Conservation (phyloP, 1,140 invertebrate species). For the Fopius arisanus region DNA sequence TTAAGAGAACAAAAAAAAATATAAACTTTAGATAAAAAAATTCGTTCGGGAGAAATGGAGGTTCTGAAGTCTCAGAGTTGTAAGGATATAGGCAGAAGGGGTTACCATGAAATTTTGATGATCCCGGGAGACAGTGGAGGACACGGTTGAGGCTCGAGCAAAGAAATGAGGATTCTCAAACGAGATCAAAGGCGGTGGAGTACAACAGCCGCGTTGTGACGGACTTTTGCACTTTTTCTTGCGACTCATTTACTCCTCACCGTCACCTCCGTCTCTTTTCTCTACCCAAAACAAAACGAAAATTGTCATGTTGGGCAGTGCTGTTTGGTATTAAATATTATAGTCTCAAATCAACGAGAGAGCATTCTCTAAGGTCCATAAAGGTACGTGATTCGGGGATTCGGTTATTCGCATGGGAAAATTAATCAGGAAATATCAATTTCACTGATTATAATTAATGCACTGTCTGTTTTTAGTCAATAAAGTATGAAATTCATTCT, state of each 20-base stretch:
- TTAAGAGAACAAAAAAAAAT: not conserved
- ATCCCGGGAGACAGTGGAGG: constrained; percentile 4
- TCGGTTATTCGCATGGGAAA: too few relatives aligned
- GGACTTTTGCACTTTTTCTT: not conserved
- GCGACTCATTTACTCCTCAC: not conserved
- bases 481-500: too few relatives aligned
- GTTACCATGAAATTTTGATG: constrained; percentile 15
- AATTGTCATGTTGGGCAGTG: not conserved
- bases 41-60: not conserved
- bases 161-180: constrained; percentile 3
- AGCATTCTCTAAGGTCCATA: too few relatives aligned
- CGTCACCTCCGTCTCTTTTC: not conserved
- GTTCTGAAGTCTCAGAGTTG: not conserved
- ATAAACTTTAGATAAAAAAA: not conserved
- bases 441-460: too few relatives aligned
- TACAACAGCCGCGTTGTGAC: not conserved
- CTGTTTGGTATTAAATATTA: too few relatives aligned
- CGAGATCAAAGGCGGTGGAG: constrained; percentile 7
- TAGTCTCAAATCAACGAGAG: too few relatives aligned
- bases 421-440: too few relatives aligned
- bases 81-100: not conserved
- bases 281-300: not conserved
- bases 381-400: too few relatives aligned
- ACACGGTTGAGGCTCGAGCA: not conserved
- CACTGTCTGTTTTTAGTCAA: too few relatives aligned